phyloP scores from a whole-genome alignment of 2,888 invertebrate species.

The Philaethria dido region DNA sequence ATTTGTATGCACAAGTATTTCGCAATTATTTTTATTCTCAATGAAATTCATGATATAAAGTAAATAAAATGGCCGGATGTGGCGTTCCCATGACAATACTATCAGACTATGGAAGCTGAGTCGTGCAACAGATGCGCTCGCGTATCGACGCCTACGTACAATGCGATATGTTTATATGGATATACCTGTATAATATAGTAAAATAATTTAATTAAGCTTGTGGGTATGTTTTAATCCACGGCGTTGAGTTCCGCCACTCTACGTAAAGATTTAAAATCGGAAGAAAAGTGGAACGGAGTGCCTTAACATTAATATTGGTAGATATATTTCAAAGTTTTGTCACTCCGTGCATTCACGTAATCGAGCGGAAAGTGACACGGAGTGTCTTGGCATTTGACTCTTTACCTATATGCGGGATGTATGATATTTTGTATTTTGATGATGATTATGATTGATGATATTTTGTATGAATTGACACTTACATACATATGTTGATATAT shows the following conservation, averaged over 20 bases:
- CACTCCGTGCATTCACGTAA: too few species aligned
- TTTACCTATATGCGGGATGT: too few species aligned
- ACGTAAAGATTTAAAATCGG: not conserved
- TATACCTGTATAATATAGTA: conserved; percentile 2
- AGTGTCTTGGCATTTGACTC: too few species aligned
- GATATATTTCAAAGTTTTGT: too few species aligned
- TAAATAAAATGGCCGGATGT: conserved; percentile 55
- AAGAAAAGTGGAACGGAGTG: not conserved
- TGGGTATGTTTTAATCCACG: not conserved
- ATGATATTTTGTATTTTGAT: too few species aligned
- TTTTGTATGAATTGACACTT: too few species aligned
- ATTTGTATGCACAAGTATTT: too few species aligned
- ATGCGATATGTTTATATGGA: conserved; percentile 45
- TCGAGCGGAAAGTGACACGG: too few species aligned
- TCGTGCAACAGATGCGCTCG: conserved; percentile 62
- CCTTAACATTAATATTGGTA: too few species aligned
- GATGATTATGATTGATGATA: too few species aligned
- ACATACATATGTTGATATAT: too few species aligned
- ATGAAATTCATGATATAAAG: conserved; percentile 20
- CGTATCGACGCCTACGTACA: conserved; percentile 66
- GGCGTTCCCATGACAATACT: conserved; percentile 73
- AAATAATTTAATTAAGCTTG: too few species aligned
- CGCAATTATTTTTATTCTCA: not conserved
- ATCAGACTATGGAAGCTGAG: conserved; percentile 63
- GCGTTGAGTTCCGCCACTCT: not conserved